phyloP scores from a whole-genome alignment of 2,113 vertebrate genomes.

The Mesitornis unicolor region DNA sequence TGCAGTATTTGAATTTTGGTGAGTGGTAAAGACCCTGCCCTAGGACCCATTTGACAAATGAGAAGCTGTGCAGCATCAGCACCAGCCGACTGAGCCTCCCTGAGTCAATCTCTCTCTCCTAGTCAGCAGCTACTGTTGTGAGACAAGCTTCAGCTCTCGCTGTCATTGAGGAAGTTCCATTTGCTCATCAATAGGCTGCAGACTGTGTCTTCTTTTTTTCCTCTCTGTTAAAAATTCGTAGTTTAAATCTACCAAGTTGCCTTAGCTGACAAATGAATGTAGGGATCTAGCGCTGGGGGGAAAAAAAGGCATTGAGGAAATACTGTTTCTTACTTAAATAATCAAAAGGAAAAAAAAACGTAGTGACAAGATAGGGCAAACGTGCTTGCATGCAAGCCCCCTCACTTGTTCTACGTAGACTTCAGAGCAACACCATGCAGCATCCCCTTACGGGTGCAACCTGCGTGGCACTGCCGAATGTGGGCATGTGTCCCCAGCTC shows the following conservation, averaged over 20 bases:
- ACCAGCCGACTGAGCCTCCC: slow-evolving; percentile 71
- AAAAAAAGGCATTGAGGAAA: not conserved
- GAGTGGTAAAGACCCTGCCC: slow-evolving; percentile 78
- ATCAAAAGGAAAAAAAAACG: slow-evolving; percentile 1
- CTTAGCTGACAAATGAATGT: slow-evolving; percentile 70
- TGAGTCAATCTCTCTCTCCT: slow-evolving; percentile 68
- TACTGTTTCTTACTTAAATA: slow-evolving; percentile 31
- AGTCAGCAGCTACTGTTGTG: slow-evolving; percentile 74
- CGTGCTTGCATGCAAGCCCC: slow-evolving; percentile 78
- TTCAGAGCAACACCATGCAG: slow-evolving; percentile 86
- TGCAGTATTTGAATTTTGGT: slow-evolving; percentile 82
- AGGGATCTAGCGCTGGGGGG: slow-evolving; percentile 30
- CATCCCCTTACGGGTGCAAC: slow-evolving; percentile 93
- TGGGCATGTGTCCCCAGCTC: slow-evolving; percentile 94
- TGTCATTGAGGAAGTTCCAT: slow-evolving; percentile 77
- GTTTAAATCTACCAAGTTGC: slow-evolving; percentile 67
- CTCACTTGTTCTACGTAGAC: slow-evolving; percentile 77
- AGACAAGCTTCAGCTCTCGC: slow-evolving; percentile 67
- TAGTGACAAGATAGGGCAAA: slow-evolving; percentile 71
- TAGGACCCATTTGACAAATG: slow-evolving; percentile 85
- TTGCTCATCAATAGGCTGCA: slow-evolving; percentile 75
- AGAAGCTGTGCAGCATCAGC: slow-evolving; percentile 74
- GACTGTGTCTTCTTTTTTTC: slow-evolving; percentile 40
- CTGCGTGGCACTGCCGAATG: slow-evolving; percentile 92
- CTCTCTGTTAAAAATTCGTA: slow-evolving; percentile 5